Evolutionary conservation across 2,888 invertebrate species (phyloP).

Genomic region (Chouioia cunea): DNA sequence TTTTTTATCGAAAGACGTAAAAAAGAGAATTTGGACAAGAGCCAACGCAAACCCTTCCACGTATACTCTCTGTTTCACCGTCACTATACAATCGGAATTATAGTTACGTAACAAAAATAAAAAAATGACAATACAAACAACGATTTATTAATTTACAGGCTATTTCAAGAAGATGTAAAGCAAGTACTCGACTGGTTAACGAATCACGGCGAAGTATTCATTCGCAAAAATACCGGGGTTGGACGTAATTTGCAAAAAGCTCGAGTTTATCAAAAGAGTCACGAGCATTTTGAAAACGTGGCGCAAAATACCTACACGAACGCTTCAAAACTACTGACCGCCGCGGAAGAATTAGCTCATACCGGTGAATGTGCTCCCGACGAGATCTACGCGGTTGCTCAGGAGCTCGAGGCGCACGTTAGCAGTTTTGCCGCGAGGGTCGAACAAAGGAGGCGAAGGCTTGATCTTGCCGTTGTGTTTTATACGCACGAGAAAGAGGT

Average conservation of each 20-base stretch:
- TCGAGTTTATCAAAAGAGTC: constrained; percentile 96
- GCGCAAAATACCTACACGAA: constrained; percentile 99
- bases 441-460: constrained; percentile 87
- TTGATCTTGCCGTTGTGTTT: constrained; percentile 94
- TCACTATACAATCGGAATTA: too few relatives aligned
- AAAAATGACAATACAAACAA: too few relatives aligned
- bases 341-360: constrained; percentile 94
- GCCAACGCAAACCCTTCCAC: too few relatives aligned
- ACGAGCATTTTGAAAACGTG: constrained; percentile 98
- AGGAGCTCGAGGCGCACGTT: constrained; percentile 93
- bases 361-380: constrained; percentile 97
- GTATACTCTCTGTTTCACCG: too few relatives aligned
- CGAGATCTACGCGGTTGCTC: constrained; percentile 94
- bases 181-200: constrained; percentile 98
- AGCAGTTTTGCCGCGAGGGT: constrained; percentile 94
- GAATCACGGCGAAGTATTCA: constrained; percentile 97
- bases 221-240: constrained; percentile 96
- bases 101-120: too few relatives aligned
- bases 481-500: constrained; percentile 97
- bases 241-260: constrained; percentile 96
- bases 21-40: too few relatives aligned
- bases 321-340: constrained; percentile 95
- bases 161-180: constrained; percentile 98
- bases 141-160: constrained; percentile 62
- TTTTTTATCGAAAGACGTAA: too few relatives aligned